Evolutionary conservation across 2,113 vertebrate genomes (phyloP), one percentile per base, ranked within the genome.

Genomic region (Myiagra hebetior): DNA sequence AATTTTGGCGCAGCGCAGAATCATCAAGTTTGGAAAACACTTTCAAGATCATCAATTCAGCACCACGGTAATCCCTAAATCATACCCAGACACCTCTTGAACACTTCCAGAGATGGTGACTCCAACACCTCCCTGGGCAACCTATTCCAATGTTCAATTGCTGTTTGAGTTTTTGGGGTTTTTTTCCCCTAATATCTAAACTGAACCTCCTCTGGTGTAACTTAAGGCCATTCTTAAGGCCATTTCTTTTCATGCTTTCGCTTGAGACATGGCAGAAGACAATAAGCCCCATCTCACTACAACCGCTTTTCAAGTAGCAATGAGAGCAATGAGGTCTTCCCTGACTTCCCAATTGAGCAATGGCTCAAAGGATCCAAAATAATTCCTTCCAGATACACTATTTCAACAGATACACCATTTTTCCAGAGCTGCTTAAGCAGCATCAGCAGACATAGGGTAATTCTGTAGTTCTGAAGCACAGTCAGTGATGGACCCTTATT

Each of bases 121-220:
- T 47, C 31, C 63, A 55, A 31, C 35, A 49, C 8, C 35, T 42
- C 22, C 2, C 11, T 20, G 41, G 15, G 22, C 17, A 63, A 31
- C 22, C 42, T 28, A 16, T 37, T 33, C 31, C 63, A 56, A 14
- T 28, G 26, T 22, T 15, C 28, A 56, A 55, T 7, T 1, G 0
- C 22, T 62, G 21, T 31, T 62, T 42, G 10, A 16, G 1, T 6
- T 39, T 37, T 27, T 1, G 11, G 21, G 4, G 1, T 1, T 4
- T 26, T 49, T 47, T 46, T 67, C 39, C 4, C n/a, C 41, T 22
- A 62, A 9, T 20, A 49, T 42, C 21, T 27, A 27, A 50, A 16
- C 47, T 49, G 31, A 49, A 42, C 11, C 47, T 55, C 17, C 41
- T 49, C 63, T 55, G 26, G 18, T 37, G 35, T 15, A 42, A 27